Evolutionary conservation across 1,140 invertebrate species (phyloP).

Genomic region (Drosophila oshimai): DNA sequence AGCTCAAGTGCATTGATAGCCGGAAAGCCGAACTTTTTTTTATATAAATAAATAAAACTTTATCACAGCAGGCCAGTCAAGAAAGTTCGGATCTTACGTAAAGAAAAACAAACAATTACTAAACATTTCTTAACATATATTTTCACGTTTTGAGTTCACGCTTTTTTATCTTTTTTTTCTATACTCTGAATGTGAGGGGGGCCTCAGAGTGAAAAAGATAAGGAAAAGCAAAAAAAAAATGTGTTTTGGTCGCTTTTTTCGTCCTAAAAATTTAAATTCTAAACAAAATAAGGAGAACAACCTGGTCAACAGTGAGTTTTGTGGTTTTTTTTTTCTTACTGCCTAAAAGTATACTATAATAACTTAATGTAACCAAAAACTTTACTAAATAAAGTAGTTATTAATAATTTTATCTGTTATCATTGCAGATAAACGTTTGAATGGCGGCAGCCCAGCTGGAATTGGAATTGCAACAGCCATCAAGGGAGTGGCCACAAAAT

Average conservation of each 20-base stretch:
- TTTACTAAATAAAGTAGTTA: not conserved
- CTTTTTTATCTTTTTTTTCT: not conserved
- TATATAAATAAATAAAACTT: no score
- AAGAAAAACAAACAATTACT: not conserved
- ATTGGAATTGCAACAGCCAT: slow-evolving; percentile 3
- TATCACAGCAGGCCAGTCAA: slow-evolving; percentile 5
- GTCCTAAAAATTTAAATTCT: slow-evolving; percentile 10
- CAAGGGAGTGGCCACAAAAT: slow-evolving; percentile 31
- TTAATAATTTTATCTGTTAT: not conserved
- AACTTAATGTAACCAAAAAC: no score
- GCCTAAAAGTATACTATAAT: slow-evolving; percentile 37
- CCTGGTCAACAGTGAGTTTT: slow-evolving; percentile 3
- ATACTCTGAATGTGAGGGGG: not conserved
- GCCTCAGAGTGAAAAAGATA: not conserved
- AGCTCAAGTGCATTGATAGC: slow-evolving; percentile 50
- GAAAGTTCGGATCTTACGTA: not conserved
- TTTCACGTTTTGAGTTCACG: not conserved
- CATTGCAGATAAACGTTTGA: slow-evolving; percentile 58
- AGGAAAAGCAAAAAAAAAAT: not conserved
- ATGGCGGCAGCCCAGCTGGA: not conserved
- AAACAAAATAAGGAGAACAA: not conserved
- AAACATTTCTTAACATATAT: not conserved
- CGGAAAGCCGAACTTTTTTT: not conserved
- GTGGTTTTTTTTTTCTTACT: not conserved
- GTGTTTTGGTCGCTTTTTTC: not conserved